Evolutionary conservation across 2,113 vertebrate genomes (phyloP), one percentile per base, ranked within the genome.

Genomic region (Lota lota): DNA sequence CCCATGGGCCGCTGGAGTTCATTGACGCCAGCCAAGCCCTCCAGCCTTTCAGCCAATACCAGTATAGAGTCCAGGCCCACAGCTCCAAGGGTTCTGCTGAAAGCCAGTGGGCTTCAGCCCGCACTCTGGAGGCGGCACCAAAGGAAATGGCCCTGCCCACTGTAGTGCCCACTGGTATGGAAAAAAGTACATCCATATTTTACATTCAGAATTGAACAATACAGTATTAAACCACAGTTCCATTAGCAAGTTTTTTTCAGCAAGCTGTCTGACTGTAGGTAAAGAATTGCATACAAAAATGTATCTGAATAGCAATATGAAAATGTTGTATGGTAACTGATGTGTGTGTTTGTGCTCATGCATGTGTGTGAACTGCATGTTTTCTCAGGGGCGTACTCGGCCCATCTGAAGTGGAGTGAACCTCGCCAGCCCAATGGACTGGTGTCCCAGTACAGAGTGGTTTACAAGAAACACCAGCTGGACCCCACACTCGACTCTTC

Each of bases 111-210:
- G 83, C 93, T 68, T 86, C 84, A 21, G 33, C 74, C 6, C 85
- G 76, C 28, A 98, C 95, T 0, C 82, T 93, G 59, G 93, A 95
- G 83, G 91, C 94, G 56, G 84, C 85, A 24, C 95, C 96, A 0
- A 79, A 87, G 83, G 88, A 88, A 56, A 82, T 98, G 84, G 72
- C 63, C 21, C 77, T 90, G 16, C 95, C 95, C 18, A 81, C 72
- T 79, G 90, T 69, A 36, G 88, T 80, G 61, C 90, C 90, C 56
- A 92, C 89, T 0, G 64, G 96, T 90, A 74, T 83, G 82, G 58
- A 60, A 60, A 16, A 58, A 22, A 21, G 19, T 15, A 7, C 4
- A 61, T 16, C 16, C 16, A 24, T 61, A 14, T 14, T 33, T 33
- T 5, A 47, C 40, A 47, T 8, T 11, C 10, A 47, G 8, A 47